phyloP scores from a whole-genome alignment of 2,113 vertebrate genomes.

The Halichoeres trimaculatus region DNA sequence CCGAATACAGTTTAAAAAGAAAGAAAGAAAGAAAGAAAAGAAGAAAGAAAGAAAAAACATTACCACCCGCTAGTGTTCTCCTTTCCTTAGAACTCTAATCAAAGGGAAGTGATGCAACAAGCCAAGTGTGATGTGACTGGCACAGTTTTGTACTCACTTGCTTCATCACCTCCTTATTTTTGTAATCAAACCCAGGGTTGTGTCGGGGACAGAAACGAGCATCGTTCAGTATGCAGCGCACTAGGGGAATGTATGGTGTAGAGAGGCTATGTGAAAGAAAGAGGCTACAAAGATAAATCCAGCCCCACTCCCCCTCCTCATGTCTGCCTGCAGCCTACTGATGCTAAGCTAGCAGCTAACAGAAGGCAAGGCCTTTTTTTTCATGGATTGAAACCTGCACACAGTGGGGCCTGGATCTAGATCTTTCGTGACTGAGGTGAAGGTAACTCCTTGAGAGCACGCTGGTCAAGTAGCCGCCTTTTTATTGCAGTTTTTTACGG shows the following conservation, averaged over 20 bases:
- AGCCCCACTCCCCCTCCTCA: constrained; percentile 41
- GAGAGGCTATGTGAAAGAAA: constrained; percentile 50
- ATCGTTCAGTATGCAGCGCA: constrained; percentile 60
- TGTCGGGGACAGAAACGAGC: constrained; percentile 60
- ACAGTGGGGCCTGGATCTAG: constrained; percentile 34
- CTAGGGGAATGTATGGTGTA: constrained; percentile 70
- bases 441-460: constrained; percentile 45
- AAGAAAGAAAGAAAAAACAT: constrained; percentile 5
- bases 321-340: constrained; percentile 47
- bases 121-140: constrained; percentile 66
- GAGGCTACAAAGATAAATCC: constrained; percentile 42
- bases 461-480: constrained; percentile 3
- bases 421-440: constrained; percentile 47
- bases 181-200: constrained; percentile 75
- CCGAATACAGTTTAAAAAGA: constrained; percentile 69
- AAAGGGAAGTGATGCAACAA: constrained; percentile 75
- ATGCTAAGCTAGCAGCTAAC: constrained; percentile 55
- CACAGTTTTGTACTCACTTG: constrained; percentile 80
- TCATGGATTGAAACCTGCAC: constrained; percentile 33
- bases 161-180: constrained; percentile 82
- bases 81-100: constrained; percentile 73
- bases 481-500: constrained; percentile 55
- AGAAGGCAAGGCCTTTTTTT: constrained; percentile 37
- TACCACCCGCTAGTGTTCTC: constrained; percentile 62
- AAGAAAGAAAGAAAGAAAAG: constrained; percentile 46